These are phyloP conservation scores for Mystacornis crossleyi DNA, from an alignment of 2,113 vertebrate genomes.

Conservation along the genomic window DNA sequence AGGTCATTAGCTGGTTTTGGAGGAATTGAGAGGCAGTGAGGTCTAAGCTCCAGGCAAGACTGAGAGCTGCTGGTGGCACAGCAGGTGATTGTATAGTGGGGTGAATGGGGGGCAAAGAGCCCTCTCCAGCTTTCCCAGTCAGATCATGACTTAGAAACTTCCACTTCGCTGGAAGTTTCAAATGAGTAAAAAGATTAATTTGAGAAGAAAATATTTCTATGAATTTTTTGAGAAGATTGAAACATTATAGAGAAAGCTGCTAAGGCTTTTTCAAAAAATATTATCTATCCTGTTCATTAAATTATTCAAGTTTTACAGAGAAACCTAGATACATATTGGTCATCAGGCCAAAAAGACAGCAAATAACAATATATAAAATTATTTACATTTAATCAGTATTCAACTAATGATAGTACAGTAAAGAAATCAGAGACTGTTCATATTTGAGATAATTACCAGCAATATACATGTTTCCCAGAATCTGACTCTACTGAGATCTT, in stretches of 20 bases:
- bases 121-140: neutral
- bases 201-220: neutral
- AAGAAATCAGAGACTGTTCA: neutral
- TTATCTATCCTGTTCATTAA: neutral
- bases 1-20: neutral
- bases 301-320: neutral
- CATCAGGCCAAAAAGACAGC: neutral
- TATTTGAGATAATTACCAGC: neutral
- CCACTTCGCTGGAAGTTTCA: neutral
- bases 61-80: neutral
- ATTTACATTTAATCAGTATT: neutral
- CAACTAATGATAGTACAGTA: neutral
- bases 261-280: neutral
- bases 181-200: neutral
- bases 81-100: neutral
- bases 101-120: neutral
- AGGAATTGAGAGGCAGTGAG: rapidly evolving
- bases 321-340: neutral
- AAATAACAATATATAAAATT: neutral
- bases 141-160: neutral
- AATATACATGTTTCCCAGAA: neutral
- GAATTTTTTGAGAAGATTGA: neutral
- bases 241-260: neutral
- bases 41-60: neutral
- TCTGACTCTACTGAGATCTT: neutral